These are phyloP conservation scores for Pseudocheirus occidentalis DNA, from an alignment of 2,797 vertebrate species.

Conservation along the genomic window DNA sequence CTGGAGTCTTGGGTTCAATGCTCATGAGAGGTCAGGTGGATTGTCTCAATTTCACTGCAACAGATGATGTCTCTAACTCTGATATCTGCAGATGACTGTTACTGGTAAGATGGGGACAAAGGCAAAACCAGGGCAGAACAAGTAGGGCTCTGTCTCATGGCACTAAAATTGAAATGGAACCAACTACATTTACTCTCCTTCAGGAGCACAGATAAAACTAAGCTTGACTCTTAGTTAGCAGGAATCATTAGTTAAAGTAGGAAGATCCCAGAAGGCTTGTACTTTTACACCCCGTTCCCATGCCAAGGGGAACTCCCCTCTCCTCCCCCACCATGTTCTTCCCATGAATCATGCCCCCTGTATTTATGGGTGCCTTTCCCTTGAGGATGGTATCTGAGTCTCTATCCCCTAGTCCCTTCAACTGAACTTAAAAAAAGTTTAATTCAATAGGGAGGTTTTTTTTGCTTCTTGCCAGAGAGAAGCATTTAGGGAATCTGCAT, in stretches of 20 bases:
- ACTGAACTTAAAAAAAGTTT: neutral
- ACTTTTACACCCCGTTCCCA: neutral
- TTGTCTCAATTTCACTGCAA: neutral
- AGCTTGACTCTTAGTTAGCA: neutral
- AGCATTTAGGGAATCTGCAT: neutral
- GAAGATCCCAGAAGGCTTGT: neutral
- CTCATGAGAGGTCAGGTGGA: neutral
- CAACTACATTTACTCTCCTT: neutral
- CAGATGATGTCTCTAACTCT: neutral
- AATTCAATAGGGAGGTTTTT: neutral
- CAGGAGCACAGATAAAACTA: neutral
- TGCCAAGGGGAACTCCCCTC: neutral
- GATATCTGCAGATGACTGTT: neutral
- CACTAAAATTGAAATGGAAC: neutral
- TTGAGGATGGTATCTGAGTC: neutral
- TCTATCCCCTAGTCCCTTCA: neutral
- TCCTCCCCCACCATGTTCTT: neutral
- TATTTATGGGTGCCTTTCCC: neutral
- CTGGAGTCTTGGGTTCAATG: slow-evolving; percentile 1
- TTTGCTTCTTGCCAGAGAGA: neutral
- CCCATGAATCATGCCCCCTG: neutral
- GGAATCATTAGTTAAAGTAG: neutral
- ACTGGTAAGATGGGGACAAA: neutral
- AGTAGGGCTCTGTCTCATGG: neutral
- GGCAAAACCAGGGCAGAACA: neutral